Percentiles rank a stretch among this genome's conserved stretches.
Evolutionary conservation across 2,113 vertebrate species (phyloP).

Genomic region (Willisornis vidua): DNA sequence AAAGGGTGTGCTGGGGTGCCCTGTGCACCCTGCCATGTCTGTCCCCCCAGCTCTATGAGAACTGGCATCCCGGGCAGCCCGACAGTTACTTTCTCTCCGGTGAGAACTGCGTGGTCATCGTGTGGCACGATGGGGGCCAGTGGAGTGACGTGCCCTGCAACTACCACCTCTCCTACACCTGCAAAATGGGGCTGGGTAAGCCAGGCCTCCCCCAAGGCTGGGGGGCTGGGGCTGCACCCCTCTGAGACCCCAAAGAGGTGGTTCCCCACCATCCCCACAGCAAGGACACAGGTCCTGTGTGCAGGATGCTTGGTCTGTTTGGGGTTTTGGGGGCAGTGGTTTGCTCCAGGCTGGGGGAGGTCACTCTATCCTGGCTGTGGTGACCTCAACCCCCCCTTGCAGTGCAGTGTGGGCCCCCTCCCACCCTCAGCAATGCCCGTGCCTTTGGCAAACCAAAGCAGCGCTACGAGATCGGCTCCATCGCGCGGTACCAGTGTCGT

Average conservation of each 20-base stretch:
- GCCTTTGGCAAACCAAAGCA: conserved; percentile 80
- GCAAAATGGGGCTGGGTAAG: conserved; percentile 93
- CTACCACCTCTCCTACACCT: conserved; percentile 96
- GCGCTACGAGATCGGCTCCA: conserved; percentile 81
- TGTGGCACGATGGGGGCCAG: conserved; percentile 89
- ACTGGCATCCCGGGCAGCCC: conserved; percentile 91
- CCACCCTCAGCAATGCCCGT: conserved; percentile 74
- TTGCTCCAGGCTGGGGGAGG: background rate
- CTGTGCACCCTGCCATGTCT: background rate
- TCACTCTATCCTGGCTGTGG: background rate
- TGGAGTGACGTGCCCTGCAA: conserved; percentile 98
- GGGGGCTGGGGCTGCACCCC: background rate
- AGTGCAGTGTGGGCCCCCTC: conserved; percentile 85
- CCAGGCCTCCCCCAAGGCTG: accelerated
- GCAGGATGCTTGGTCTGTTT: accelerated
- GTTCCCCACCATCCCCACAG: accelerated
- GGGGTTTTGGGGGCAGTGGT: accelerated
- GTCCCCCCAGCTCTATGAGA: conserved; percentile 86
- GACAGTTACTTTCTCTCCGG: conserved; percentile 97
- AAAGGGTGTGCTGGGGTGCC: background rate
- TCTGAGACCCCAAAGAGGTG: accelerated
- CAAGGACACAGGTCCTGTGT: accelerated
- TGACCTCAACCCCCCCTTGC: background rate
- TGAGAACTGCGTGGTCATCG: conserved; percentile 94
- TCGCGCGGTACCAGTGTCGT: conserved; percentile 83